Evolutionary conservation across 2,113 vertebrate genomes (phyloP), one percentile per base, ranked within the genome.

Genomic region (Saccopteryx bilineata): DNA sequence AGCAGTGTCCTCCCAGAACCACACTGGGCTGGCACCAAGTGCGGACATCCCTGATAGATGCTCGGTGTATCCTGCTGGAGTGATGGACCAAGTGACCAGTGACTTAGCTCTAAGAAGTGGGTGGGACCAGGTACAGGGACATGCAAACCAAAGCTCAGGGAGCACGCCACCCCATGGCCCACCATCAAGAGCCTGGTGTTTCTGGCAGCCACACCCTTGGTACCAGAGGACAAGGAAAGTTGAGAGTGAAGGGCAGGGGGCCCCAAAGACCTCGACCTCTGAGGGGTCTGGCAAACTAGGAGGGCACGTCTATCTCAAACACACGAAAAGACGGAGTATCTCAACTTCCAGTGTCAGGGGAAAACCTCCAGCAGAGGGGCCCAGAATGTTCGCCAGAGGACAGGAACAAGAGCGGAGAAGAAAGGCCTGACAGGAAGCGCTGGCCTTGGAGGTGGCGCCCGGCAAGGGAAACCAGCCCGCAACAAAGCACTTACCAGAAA

Each of bases 401-500:
- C 12, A 14, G 28, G 28, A 60, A 78, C 17, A n/a, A 65, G 6
- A 21, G 15, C 4, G 0, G 61, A 56, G 23, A 9, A 19, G n/a
- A 39, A 39, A 21, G 50, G 11, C 14, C 10, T 17, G 18, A 31
- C 9, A 21, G 65, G 39, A 18, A 39, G 39, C 12, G 1, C 50
- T 15, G 61, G 23, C n/a, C 48, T 52, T 4, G n/a, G 60, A n/a
- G 72, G 19, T 4, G 0, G 76, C 10, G 21, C 50, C 46, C 8
- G 18, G 19, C 54, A 18, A 5, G 46, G 56, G n/a, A 39, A 48
- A 19, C 54, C 11, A n/a, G 19, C 58, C 26, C 7, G 0, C 8
- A 28, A 26, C 31, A 21, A 14, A 0, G 21, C 46, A 94, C 99
- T 99, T 96, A 99, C 99, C 99, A 99, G 91, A 15, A 99, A 98